Evolutionary conservation across 2,888 invertebrate genomes (phyloP).

Genomic region (Cephonodes hylas): DNA sequence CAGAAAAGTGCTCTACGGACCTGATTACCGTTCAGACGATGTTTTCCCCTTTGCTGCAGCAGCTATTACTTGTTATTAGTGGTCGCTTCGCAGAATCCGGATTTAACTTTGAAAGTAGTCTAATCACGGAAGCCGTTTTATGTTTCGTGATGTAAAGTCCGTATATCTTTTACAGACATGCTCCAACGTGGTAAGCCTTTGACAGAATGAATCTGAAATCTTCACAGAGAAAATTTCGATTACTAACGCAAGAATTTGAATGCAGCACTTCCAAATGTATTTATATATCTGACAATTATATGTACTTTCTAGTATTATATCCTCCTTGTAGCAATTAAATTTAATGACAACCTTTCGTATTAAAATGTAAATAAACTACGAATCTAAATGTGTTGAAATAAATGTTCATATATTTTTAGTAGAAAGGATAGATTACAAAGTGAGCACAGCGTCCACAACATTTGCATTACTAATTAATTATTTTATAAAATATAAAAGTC

Average conservation of each 20-base stretch:
- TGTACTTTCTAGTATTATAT: too few relatives aligned
- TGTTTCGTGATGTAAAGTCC: neutral
- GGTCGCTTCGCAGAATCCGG: neutral
- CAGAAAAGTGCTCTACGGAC: neutral
- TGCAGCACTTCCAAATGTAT: too few relatives aligned
- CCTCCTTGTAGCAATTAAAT: too few relatives aligned
- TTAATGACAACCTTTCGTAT: too few relatives aligned
- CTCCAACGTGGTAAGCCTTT: neutral
- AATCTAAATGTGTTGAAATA: too few relatives aligned
- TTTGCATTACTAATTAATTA: neutral
- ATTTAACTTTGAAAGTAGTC: neutral
- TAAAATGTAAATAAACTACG: too few relatives aligned
- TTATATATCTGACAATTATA: too few relatives aligned
- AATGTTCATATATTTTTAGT: too few relatives aligned
- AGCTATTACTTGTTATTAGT: neutral
- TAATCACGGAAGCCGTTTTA: constrained; percentile 2
- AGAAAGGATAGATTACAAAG: too few relatives aligned
- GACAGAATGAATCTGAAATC: neutral
- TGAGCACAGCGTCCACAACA: neutral
- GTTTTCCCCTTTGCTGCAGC: neutral
- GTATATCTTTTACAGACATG: neutral
- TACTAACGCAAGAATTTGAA: too few relatives aligned
- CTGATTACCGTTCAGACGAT: neutral
- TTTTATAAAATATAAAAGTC: neutral
- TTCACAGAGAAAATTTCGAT: neutral